Percentiles rank a stretch among this genome's conserved stretches.
These are phyloP conservation scores for Hydrolagus affinis DNA, from an alignment of 2,113 vertebrate genomes.

Conservation along the genomic window DNA sequence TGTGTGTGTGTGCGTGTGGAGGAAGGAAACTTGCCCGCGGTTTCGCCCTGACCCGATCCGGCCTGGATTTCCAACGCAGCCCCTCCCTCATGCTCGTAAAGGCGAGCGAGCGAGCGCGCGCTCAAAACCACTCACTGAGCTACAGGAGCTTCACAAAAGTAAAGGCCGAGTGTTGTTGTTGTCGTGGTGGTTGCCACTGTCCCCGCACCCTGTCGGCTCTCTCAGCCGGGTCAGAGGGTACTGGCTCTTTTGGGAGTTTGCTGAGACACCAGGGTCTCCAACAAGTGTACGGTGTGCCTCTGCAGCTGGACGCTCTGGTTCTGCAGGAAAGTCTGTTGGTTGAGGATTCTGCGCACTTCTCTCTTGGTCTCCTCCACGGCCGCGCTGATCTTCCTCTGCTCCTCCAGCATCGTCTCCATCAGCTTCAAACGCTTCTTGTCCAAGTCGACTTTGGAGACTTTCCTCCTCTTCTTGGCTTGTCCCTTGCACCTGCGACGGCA, in stretches of 20 bases:
- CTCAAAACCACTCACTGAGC: no score
- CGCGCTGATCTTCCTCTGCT: constrained; percentile 74
- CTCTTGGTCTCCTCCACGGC: constrained; percentile 87
- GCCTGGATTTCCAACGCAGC: no score
- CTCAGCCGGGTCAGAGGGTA: no score
- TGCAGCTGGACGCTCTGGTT: constrained; percentile 90
- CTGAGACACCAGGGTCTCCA: constrained; percentile 79
- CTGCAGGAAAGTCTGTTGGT: constrained; percentile 90
- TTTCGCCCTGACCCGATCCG: no score
- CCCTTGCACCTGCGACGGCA: constrained; percentile 66
- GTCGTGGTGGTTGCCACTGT: no score
- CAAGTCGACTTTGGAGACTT: constrained; percentile 58
- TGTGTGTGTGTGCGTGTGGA: no score
- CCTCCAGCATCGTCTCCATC: constrained; percentile 85
- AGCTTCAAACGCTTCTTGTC: constrained; percentile 79
- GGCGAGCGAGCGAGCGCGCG: no score
- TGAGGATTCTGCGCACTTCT: constrained; percentile 81
- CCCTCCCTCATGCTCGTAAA: no score
- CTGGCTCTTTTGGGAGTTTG: not conserved
- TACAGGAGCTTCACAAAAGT: no score
- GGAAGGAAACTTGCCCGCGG: no score
- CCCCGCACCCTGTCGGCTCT: no score
- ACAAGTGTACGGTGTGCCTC: constrained; percentile 92
- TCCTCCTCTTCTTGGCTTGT: constrained; percentile 64
- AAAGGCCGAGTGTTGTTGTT: no score